A percentile compares a stretch with the other conserved stretches of the same genome.
phyloP scores from a whole-genome alignment of 2,113 vertebrate species.

The Ondatra zibethicus region DNA sequence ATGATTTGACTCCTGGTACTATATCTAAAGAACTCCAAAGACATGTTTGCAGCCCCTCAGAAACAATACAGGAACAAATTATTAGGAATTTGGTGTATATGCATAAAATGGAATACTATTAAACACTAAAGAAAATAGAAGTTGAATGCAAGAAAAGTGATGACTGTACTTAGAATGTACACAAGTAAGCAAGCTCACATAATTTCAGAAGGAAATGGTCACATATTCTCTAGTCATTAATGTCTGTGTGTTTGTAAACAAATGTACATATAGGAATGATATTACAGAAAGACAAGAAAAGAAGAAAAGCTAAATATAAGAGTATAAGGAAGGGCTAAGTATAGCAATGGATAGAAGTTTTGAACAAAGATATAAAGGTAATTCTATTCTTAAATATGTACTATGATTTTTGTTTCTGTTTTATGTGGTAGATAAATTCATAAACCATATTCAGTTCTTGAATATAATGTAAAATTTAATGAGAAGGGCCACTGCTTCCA shows the following conservation, averaged over 20 bases:
- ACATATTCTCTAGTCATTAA: background rate
- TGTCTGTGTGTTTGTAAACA: background rate
- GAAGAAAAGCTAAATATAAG: background rate
- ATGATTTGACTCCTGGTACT: background rate
- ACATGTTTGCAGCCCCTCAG: background rate
- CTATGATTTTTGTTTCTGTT: background rate
- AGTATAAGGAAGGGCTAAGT: background rate
- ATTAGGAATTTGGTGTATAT: background rate
- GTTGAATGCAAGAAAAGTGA: background rate
- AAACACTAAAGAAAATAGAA: background rate
- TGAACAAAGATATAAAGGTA: background rate
- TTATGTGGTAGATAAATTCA: background rate
- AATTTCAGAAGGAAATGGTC: background rate
- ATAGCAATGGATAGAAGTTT: background rate
- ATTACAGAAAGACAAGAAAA: background rate
- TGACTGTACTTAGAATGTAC: background rate
- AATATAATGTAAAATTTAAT: background rate
- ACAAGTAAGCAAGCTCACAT: background rate
- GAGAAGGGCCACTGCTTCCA: background rate
- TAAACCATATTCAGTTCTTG: background rate
- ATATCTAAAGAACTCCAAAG: background rate
- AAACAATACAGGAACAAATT: background rate
- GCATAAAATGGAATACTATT: background rate
- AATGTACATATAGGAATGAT: background rate
- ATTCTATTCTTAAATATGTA: background rate